Base-by-base conservation (phyloP, 2,797 vertebrate genomes). In the Semaprochilodus insignis region DNA sequence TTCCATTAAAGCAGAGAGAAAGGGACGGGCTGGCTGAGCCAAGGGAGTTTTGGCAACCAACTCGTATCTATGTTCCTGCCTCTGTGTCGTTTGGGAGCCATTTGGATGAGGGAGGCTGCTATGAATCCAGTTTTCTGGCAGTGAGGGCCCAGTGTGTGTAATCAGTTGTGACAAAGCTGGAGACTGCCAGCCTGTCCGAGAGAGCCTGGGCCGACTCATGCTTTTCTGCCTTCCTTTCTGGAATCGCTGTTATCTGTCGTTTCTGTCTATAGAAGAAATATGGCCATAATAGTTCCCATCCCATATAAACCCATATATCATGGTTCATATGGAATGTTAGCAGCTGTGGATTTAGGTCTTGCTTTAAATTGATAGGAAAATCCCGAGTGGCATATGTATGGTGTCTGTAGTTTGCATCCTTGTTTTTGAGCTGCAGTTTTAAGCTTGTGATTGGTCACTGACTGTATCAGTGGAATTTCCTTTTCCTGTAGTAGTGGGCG, bases 101-200 rank as follows among this genome's bases (percentile, higher is more conserved):
- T 91, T 79, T 81, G 57, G 66, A 90, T 69, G 89, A 91, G 88
- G 82, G 89, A 88, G 83, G 87, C 87, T 88, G 86, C 87, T 85
- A 87, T 84, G 88, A 89, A 91, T 91, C 88, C 88, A 90, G 89
- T 88, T 90, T 88, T 92, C 82, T 92, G 91, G 91, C 91, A 88
- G 67, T 1, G 83, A 88, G 77, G 88, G 83, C 87, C 86, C 23
- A 73, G 65, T 80, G 90, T 92, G 86, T 90, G 87, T 93, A 94
- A 93, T 92, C 90, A 91, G 89, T 93, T 93, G 88, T 94, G 91
- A 93, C 92, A 93, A 91, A 89, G 89, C 88, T 89, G 91, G 93
- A 93, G 92, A 93, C 91, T 83, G 90, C 21, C 27, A 90, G 90
- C 89, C 87, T 73, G 91, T 91, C 91, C 90, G 91, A 87, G 87